Evolutionary conservation across 1,140 invertebrate genomes (phyloP).

Genomic region (Melitaea cinxia): DNA sequence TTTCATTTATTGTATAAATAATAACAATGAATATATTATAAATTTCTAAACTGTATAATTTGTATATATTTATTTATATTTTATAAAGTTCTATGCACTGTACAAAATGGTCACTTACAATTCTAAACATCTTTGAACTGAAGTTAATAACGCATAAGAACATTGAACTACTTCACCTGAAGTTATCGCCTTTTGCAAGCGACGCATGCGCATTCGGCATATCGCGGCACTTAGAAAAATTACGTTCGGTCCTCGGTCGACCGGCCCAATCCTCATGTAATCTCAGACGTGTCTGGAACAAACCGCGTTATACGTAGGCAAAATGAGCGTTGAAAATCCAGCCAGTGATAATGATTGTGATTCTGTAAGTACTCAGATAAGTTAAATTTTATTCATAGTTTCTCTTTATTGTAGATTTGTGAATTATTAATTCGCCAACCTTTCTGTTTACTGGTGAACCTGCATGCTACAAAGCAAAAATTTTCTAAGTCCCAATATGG

Average conservation of each 20-base stretch:
- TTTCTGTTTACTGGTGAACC: constrained; percentile 64
- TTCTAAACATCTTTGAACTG: too few species aligned
- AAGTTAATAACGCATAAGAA: constrained; percentile 38
- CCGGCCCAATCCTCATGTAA: constrained; percentile 68
- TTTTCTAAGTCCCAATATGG: constrained; percentile 94
- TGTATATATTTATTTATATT: too few species aligned
- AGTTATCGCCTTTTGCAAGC: constrained; percentile 51
- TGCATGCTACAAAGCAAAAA: constrained; percentile 81
- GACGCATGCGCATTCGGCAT: constrained; percentile 69
- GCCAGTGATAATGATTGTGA: constrained; percentile 75
- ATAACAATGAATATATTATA: too few species aligned
- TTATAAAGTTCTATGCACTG: too few species aligned
- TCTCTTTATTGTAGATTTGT: constrained; percentile 42
- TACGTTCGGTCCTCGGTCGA: constrained; percentile 59
- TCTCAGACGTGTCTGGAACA: constrained; percentile 55
- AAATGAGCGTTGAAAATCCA: constrained; percentile 81
- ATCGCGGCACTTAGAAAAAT: constrained; percentile 66
- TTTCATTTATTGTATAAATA: too few species aligned
- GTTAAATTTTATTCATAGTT: constrained; percentile 37
- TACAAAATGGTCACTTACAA: too few species aligned
- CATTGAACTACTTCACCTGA: constrained; percentile 66
- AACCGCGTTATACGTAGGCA: constrained; percentile 76
- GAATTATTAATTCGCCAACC: constrained; percentile 24
- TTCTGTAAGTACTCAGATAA: constrained; percentile 67
- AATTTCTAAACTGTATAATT: too few species aligned